These are phyloP conservation scores for Spodoptera littoralis DNA, from an alignment of 2,888 invertebrate species.

Conservation along the genomic window DNA sequence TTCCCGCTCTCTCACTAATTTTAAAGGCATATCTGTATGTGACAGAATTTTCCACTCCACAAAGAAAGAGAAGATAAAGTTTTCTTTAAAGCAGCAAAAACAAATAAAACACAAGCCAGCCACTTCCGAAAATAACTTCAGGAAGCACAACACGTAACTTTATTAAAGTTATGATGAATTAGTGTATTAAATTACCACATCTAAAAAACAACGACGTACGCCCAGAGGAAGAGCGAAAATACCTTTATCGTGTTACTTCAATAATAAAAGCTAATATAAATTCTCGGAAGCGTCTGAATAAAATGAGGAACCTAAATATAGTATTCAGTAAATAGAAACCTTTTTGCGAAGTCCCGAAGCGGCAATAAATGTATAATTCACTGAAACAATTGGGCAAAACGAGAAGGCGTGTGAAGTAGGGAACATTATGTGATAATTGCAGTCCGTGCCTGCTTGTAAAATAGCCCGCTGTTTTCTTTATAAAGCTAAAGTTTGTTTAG, in stretches of 20 bases:
- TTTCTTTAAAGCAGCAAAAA: background rate
- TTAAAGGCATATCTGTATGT: conserved; percentile 16
- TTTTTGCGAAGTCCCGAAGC: conserved; percentile 7
- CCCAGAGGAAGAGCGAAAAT: background rate
- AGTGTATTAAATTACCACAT: too few species aligned
- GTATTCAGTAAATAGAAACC: conserved; percentile 22
- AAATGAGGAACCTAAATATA: conserved; percentile 7
- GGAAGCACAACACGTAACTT: too few species aligned
- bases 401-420: conserved; percentile 17
- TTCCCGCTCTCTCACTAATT: conserved; percentile 31
- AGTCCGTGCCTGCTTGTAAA: conserved; percentile 23
- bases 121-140: too few species aligned
- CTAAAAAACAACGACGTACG: background rate
- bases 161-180: too few species aligned
- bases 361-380: conserved; percentile 31
- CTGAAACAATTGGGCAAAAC: conserved; percentile 24
- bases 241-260: conserved; percentile 2
- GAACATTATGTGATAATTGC: conserved; percentile 30
- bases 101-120: too few species aligned
- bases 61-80: conserved; percentile 7
- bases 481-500: conserved; percentile 7
- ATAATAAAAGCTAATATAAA: conserved; percentile 4
- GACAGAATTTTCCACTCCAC: conserved; percentile 22
- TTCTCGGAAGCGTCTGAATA: background rate
- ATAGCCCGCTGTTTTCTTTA: conserved; percentile 20